Evolutionary conservation across 2,797 vertebrate species (phyloP).

Genomic region (Mus caroli): DNA sequence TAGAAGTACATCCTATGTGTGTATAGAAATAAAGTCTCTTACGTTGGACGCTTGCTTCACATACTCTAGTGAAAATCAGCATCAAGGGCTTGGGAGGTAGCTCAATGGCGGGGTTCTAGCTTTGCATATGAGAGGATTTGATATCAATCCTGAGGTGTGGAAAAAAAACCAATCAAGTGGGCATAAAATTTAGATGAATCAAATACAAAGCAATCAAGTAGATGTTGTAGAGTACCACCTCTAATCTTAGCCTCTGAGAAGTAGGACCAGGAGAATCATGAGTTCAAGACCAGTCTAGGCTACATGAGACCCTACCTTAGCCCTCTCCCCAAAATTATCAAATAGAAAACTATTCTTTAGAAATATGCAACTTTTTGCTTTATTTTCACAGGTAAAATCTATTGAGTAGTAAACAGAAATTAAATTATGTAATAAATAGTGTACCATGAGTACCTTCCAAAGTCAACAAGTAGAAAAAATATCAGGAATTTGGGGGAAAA

Average conservation of each 20-base stretch:
- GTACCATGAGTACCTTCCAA: not conserved
- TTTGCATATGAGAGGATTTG: not conserved
- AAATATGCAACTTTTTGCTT: not conserved
- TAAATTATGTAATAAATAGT: conserved; percentile 26
- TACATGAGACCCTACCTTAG: not conserved
- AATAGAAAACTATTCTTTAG: not conserved
- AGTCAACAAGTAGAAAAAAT: conserved; percentile 8
- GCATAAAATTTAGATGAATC: not conserved
- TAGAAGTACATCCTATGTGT: not conserved
- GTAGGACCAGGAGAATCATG: not conserved
- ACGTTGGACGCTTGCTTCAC: not conserved
- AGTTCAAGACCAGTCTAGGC: not conserved
- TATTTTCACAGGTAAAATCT: conserved; percentile 39
- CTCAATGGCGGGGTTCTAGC: not conserved
- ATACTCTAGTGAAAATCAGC: not conserved
- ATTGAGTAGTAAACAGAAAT: conserved; percentile 54
- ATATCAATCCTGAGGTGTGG: not conserved
- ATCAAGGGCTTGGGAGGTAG: not conserved
- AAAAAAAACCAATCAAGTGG: not conserved
- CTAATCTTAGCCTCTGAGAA: not conserved
- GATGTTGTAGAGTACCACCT: not conserved
- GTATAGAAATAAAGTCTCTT: not conserved
- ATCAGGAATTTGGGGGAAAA: not conserved
- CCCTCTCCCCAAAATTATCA: no score
- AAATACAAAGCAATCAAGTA: not conserved